Evolutionary conservation across 2,797 vertebrate genomes (phyloP), one percentile per base, ranked within the genome.

Genomic region (Semotilus atromaculatus): DNA sequence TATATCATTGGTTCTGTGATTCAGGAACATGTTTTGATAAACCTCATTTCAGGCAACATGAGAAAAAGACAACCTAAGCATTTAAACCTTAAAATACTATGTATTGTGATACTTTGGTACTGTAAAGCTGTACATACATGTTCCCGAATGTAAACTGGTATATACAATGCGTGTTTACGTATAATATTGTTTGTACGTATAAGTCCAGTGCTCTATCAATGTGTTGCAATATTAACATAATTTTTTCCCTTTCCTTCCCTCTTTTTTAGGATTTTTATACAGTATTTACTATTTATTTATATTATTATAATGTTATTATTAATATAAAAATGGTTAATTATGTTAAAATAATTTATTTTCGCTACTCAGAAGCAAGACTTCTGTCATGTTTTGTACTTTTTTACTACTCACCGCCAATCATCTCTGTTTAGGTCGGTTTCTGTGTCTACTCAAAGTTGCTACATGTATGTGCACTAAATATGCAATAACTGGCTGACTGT

Each of bases 41-140:
- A 92, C 89, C 62, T 84, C 75, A 88, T 73, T 84, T 83, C 82
- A 80, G 86, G 87, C 77, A 83, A 89, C 83, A 82, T 86, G 92
- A 89, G 40, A 48, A 70, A 85, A 66, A 73, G 90, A 91, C 89
- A 93, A 93, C 93, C 92, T 93, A 94, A 94, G 94, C n/a, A n/a
- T n/a, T n/a, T n/a, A n/a, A n/a, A n/a, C 93, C 93, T 95, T 95
- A 94, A 95, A 95, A 96, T 96, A 95, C 94, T 95, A 95, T 95
- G 94, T 95, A 95, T 95, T 96, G 93, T 90, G 86, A 90, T 84
- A 88, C 86, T 93, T 91, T 91, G 86, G 92, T 95, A 93, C 93
- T 94, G 93, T 94, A 95, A 93, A 94, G 86, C 80, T 94, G 93
- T 95, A 94, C 92, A 94, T 94, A 94, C 90, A 92, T 93, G 91